Percentiles rank a stretch among this genome's conserved stretches.
Conservation (phyloP, 2,888 invertebrate genomes). For the Macrosoma leucophasiata region DNA sequence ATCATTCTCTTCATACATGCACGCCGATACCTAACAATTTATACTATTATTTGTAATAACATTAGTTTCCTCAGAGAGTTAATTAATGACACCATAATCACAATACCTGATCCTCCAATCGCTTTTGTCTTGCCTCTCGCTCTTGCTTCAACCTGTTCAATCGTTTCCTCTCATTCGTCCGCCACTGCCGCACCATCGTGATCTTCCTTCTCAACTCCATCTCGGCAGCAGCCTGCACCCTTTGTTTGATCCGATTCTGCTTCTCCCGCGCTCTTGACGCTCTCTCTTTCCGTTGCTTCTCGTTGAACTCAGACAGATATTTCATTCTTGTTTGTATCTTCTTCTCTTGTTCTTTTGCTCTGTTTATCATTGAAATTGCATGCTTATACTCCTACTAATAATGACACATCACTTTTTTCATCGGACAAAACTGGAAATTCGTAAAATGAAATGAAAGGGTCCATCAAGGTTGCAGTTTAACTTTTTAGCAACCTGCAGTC, state of each 20-base stretch:
- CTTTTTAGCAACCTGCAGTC: too few species aligned
- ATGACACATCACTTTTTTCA: too few species aligned
- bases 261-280: slow-evolving; percentile 46
- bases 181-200: slow-evolving; percentile 62
- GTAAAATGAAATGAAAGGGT: too few species aligned
- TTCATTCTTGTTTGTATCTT: slow-evolving; percentile 55
- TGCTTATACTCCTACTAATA: too few species aligned
- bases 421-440: too few species aligned
- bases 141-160: slow-evolving; percentile 48
- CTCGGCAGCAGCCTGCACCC: slow-evolving; percentile 61
- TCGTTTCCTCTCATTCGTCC: slow-evolving; percentile 57
- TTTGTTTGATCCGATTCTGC: slow-evolving; percentile 52
- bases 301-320: slow-evolving; percentile 54
- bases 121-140: slow-evolving; percentile 42
- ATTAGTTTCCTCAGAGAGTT: too few species aligned
- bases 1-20: too few species aligned
- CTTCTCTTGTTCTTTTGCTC: slow-evolving; percentile 57
- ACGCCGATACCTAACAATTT: too few species aligned
- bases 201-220: slow-evolving; percentile 63
- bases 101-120: slow-evolving; percentile 51
- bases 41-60: too few species aligned
- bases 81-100: too few species aligned
- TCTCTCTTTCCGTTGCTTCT: slow-evolving; percentile 49
- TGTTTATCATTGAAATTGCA: slow-evolving; percentile 23
- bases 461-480: too few species aligned